Evolutionary conservation across 1,140 invertebrate genomes (phyloP).

Genomic region (Nasonia vitripennis): DNA sequence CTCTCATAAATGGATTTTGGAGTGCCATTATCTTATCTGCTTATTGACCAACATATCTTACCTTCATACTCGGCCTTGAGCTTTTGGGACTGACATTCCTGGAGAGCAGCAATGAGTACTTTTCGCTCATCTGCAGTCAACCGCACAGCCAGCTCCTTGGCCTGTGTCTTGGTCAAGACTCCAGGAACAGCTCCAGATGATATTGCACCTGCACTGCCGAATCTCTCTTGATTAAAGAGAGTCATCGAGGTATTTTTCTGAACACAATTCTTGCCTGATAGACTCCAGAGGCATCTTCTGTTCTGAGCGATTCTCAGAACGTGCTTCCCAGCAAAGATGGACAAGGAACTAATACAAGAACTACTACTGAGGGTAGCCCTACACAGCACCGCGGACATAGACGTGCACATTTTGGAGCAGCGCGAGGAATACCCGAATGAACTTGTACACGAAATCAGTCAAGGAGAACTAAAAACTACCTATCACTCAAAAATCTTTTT

Average conservation of each 20-base stretch:
- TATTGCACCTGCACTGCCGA: constrained; percentile 50
- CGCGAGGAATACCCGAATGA: background rate
- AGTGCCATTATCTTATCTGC: constrained; percentile 22
- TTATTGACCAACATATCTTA: constrained; percentile 63
- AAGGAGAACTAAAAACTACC: background rate
- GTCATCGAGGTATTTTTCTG: background rate
- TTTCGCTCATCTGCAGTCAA: constrained; percentile 82
- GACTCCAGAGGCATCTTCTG: constrained; percentile 25
- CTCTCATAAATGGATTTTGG: constrained; percentile 28
- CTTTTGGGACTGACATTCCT: constrained; percentile 82
- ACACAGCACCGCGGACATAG: constrained; percentile 35
- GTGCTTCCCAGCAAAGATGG: constrained; percentile 19
- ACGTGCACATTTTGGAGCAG: constrained; percentile 27
- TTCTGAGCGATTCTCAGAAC: constrained; percentile 37
- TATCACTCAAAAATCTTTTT: background rate
- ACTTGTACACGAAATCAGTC: background rate
- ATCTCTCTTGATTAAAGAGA: constrained; percentile 31
- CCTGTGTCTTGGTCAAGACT: constrained; percentile 80
- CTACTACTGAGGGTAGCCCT: constrained; percentile 12
- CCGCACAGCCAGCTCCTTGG: constrained; percentile 81
- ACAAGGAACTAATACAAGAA: constrained; percentile 11
- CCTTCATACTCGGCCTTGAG: constrained; percentile 85
- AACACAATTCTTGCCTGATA: background rate
- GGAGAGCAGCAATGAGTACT: constrained; percentile 79
- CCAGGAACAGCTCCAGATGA: constrained; percentile 59